phyloP scores from a whole-genome alignment of 2,888 invertebrate species.

The Microdon myrmicae region DNA sequence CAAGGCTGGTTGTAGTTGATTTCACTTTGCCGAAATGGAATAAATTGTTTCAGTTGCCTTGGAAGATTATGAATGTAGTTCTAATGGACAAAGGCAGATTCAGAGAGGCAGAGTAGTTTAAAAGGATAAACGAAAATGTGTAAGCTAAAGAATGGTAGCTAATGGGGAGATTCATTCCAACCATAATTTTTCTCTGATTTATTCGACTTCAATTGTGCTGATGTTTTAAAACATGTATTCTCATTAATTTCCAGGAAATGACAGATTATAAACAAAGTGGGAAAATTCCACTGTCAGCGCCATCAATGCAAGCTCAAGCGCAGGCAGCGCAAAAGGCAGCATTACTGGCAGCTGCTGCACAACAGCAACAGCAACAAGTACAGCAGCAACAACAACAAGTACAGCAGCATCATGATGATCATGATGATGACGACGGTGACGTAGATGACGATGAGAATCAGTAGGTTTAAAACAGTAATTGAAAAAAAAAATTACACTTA shows the following conservation, averaged over 20 bases:
- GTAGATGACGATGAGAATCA: conserved; percentile 67
- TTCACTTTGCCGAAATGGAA: too few relatives aligned
- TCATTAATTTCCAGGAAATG: conserved; percentile 62
- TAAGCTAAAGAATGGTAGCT: too few relatives aligned
- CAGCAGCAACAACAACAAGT: conserved; percentile 61
- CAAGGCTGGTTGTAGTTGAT: too few relatives aligned
- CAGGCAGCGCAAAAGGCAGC: conserved; percentile 65
- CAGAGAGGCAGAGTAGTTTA: too few relatives aligned
- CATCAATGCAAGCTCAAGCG: conserved; percentile 66
- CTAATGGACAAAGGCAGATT: too few relatives aligned
- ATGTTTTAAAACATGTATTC: neutral
- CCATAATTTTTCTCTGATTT: too few relatives aligned
- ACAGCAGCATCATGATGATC: conserved; percentile 63
- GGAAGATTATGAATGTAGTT: too few relatives aligned
- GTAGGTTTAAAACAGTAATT: conserved; percentile 64
- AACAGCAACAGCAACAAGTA: conserved; percentile 60
- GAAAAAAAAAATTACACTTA: conserved; percentile 44
- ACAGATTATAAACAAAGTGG: conserved; percentile 67
- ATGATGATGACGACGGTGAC: conserved; percentile 66
- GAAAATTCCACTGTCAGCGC: conserved; percentile 67
- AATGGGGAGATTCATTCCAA: too few relatives aligned
- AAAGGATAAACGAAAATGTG: too few relatives aligned
- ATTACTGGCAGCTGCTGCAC: conserved; percentile 64
- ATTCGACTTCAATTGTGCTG: too few relatives aligned
- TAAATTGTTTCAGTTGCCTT: too few relatives aligned